Evolutionary conservation across 2,113 vertebrate genomes (phyloP).

Genomic region (Dicaeum eximium): DNA sequence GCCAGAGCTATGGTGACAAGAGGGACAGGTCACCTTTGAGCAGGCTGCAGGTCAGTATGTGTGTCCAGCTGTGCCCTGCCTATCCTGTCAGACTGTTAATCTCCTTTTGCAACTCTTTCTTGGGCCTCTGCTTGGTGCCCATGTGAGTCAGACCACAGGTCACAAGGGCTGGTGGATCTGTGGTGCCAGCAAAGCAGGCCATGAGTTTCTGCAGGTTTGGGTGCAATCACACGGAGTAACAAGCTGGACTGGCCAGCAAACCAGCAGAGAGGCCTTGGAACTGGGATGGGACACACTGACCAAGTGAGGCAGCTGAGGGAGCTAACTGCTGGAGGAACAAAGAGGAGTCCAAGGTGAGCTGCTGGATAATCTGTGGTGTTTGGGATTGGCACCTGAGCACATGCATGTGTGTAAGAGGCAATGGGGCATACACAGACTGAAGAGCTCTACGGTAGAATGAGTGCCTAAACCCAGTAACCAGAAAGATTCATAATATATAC

Average conservation of each 20-base stretch:
- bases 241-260: neutral
- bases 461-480: neutral
- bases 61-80: neutral
- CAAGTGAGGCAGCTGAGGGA: neutral
- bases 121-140: neutral
- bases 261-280: fast-evolving
- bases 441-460: fast-evolving
- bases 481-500: neutral
- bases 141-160: neutral
- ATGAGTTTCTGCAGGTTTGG: neutral
- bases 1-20: neutral
- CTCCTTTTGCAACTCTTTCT: neutral
- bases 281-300: fast-evolving
- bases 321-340: neutral
- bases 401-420: neutral
- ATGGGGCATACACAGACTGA: fast-evolving
- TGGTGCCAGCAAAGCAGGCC: neutral
- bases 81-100: neutral
- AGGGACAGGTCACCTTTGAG: neutral
- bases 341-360: neutral
- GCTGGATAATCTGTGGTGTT: neutral
- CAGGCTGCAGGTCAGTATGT: neutral
- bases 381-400: neutral
- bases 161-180: fast-evolving
- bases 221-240: fast-evolving